Base-by-base conservation (phyloP, 2,888 invertebrate genomes). In the Lepetodrilus schrolli region DNA sequence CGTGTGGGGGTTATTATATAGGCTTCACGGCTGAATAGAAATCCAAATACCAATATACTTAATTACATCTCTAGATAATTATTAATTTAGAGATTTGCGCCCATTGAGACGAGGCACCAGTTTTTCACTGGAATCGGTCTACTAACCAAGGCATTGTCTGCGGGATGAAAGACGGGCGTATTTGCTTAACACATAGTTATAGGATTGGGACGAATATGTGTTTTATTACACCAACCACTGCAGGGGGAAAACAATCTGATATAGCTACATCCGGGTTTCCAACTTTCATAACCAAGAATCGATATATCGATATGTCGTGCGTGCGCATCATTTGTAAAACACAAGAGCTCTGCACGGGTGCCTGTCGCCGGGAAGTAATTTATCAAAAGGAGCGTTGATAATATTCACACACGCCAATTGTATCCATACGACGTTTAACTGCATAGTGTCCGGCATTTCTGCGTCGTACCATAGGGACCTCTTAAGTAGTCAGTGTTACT, bases 301-400 rank as follows among this genome's bases (percentile, higher is more conserved):
- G 30, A 58, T 58, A 30, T 17, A 58, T 58, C 30, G 58, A 30
- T 58, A 26, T 58, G n/a, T 13, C 5, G 8, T 58, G 58, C 58
- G 58, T 58, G 58, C 58, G 58, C 58, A 30, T 58, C 58, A 30
- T 7, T 34, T 23, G 58, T 58, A 58, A 58, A 58, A 2, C 30
- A 58, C 38, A 66, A 43, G 37, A 66, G 23, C 66, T 5, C 36
- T 20, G 66, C 36, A 66, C 20, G 17, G 37, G 21, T n/a, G 37
- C n/a, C 1, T 1, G 26, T n/a, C 34, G 34, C 2, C 17, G 58
- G 17, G 34, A 58, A 30, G 30, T 34, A 23, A 58, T 58, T 58
- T 58, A 58, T 34, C 30, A 30, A 48, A 48, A 48, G 17, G n/a
- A 8, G 17, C 26, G 30, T 30, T 58, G 17, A 30, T 43, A n/a